Percentiles rank a stretch among this genome's conserved stretches.
phyloP scores from a whole-genome alignment of 2,888 invertebrate species.

The Tipula unca region DNA sequence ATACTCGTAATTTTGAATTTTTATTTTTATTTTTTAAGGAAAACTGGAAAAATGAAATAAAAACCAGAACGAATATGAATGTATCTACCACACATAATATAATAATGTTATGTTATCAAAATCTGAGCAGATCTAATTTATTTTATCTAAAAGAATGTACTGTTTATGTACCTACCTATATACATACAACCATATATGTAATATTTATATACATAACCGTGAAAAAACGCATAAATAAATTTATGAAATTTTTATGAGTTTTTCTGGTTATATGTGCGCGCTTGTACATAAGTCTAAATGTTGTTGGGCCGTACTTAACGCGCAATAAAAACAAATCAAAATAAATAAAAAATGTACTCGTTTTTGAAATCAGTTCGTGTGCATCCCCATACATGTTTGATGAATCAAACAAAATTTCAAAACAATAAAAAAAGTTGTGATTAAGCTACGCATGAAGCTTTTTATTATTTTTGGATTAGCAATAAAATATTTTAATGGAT shows the following conservation, averaged over 20 bases:
- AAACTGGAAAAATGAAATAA: background rate
- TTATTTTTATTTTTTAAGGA: background rate
- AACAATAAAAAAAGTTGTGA: background rate
- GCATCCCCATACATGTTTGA: background rate
- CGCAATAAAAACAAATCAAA: too few species aligned
- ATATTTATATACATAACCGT: background rate
- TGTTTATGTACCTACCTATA: background rate
- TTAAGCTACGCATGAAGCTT: background rate
- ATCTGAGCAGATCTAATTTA: background rate
- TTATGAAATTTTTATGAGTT: background rate
- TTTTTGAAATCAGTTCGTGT: background rate
- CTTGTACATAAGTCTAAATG: background rate
- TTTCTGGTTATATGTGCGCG: background rate
- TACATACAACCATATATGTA: background rate
- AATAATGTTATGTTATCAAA: background rate
- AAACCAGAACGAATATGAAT: background rate
- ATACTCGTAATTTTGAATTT: background rate
- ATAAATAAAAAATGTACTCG: background rate
- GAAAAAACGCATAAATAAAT: background rate
- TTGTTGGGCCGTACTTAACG: background rate
- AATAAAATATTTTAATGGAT: background rate
- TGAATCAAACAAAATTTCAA: background rate
- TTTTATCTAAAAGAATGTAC: slow-evolving; percentile 1
- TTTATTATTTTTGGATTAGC: background rate
- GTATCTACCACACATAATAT: background rate